phyloP scores from a whole-genome alignment of 2,113 vertebrate species.

The Tichodroma muraria region DNA sequence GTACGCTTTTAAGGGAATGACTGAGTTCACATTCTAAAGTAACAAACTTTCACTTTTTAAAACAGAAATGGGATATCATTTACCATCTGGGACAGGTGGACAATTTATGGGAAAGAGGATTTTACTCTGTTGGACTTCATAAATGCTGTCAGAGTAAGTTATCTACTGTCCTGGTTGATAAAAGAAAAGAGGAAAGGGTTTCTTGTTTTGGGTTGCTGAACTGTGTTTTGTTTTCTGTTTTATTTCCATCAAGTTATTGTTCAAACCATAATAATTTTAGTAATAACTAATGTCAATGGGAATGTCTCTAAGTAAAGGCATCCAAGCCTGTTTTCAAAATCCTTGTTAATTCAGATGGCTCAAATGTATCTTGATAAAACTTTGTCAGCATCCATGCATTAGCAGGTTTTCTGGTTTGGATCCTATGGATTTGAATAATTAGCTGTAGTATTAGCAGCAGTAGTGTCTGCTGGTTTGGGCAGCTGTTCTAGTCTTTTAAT shows the following conservation, averaged over 20 bases:
- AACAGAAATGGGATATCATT: conserved; percentile 91
- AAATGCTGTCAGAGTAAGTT: conserved; percentile 88
- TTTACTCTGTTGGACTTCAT: conserved; percentile 97
- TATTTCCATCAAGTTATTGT: not conserved
- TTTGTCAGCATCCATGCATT: not conserved
- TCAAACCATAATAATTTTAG: not conserved
- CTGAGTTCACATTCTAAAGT: not conserved
- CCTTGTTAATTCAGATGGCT: not conserved
- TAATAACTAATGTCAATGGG: not conserved
- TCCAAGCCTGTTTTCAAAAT: not conserved
- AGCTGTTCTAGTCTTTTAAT: not conserved
- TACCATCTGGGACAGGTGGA: conserved; percentile 98
- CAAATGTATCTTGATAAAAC: not conserved
- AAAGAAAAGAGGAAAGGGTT: not conserved
- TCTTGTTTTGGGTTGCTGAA: not conserved
- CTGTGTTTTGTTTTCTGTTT: not conserved
- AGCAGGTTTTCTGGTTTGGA: not conserved
- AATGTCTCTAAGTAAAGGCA: not conserved
- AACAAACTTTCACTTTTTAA: conserved; percentile 25
- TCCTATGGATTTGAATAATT: not conserved
- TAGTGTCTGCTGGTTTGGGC: not conserved
- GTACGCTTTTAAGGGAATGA: not conserved
- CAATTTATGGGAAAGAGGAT: conserved; percentile 87
- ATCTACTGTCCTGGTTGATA: not conserved
- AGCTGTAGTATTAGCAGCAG: not conserved